A percentile compares a stretch with the other conserved stretches of the same genome.
Evolutionary conservation across 2,888 invertebrate genomes (phyloP).

Genomic region (Doris montereyensis): DNA sequence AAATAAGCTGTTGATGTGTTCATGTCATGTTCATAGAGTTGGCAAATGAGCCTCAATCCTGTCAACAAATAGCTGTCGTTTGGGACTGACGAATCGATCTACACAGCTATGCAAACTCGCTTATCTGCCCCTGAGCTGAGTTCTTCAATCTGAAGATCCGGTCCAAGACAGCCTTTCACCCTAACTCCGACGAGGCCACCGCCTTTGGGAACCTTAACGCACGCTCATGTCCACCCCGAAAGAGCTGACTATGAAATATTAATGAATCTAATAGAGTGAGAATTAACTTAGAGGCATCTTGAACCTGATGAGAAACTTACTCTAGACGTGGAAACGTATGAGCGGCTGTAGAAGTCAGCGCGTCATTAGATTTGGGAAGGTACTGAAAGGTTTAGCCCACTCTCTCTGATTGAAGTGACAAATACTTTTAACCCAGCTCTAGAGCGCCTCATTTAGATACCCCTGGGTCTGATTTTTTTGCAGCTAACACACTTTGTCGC

Average conservation of each 20-base stretch:
- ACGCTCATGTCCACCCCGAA: no score
- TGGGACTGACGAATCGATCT: no score
- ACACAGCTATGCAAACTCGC: no score
- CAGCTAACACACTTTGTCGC: conserved; percentile 47
- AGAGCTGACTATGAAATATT: conserved; percentile 49
- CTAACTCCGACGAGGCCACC: no score
- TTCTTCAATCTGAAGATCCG: no score
- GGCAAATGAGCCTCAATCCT: no score
- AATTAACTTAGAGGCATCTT: conserved; percentile 46
- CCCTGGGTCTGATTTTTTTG: conserved; percentile 42
- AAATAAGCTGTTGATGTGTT: no score
- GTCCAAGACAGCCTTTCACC: no score
- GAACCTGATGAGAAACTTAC: conserved; percentile 25
- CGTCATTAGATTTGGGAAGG: conserved; percentile 21
- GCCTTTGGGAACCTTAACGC: no score
- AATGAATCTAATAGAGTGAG: conserved; percentile 52
- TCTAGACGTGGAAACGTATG: background rate
- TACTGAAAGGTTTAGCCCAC: conserved; percentile 38
- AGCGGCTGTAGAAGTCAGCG: background rate
- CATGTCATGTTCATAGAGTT: no score
- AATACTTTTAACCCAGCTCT: conserved; percentile 45
- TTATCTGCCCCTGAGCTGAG: no score
- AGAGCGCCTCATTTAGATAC: conserved; percentile 35
- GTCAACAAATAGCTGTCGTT: no score
- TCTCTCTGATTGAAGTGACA: conserved; percentile 44